phyloP scores from a whole-genome alignment of 2,888 invertebrate genomes.

The Nymphalis polychloros region DNA sequence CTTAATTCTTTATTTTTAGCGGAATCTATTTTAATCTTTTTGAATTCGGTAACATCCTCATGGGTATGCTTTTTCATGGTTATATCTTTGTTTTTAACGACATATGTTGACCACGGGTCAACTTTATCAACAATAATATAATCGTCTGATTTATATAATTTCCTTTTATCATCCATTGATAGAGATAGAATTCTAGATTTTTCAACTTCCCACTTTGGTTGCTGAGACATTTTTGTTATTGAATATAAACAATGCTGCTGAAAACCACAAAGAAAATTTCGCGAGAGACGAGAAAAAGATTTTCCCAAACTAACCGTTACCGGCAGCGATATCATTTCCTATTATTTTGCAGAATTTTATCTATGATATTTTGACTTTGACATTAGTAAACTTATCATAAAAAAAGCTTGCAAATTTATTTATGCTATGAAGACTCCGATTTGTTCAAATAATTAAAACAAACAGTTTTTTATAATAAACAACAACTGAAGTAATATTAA shows the following conservation, averaged over 20 bases:
- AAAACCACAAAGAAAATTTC: neutral
- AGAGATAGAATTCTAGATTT: slow-evolving; percentile 79
- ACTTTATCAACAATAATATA: slow-evolving; percentile 71
- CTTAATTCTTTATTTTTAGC: slow-evolving; percentile 70
- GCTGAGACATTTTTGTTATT: slow-evolving; percentile 63
- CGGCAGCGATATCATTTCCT: slow-evolving; percentile 19
- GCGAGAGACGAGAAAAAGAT: slow-evolving; percentile 1
- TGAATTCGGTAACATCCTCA: slow-evolving; percentile 63
- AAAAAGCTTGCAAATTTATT: too few species aligned
- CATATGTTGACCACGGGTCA: slow-evolving; percentile 81
- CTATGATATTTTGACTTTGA: slow-evolving; percentile 8
- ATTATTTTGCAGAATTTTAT: neutral
- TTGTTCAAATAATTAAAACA: too few species aligned
- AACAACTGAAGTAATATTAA: neutral
- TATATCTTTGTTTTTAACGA: slow-evolving; percentile 59
- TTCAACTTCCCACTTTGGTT: slow-evolving; percentile 71
- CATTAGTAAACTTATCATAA: neutral
- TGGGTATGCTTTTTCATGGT: slow-evolving; percentile 60
- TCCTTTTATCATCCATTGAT: slow-evolving; percentile 78
- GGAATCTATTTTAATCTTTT: slow-evolving; percentile 57
- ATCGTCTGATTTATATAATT: slow-evolving; percentile 67
- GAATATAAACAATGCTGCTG: slow-evolving; percentile 45
- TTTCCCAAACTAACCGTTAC: slow-evolving; percentile 1
- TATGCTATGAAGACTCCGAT: neutral
- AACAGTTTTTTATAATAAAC: too few species aligned